Conservation (phyloP, 2,888 invertebrate genomes). For the Eilema caniola region DNA sequence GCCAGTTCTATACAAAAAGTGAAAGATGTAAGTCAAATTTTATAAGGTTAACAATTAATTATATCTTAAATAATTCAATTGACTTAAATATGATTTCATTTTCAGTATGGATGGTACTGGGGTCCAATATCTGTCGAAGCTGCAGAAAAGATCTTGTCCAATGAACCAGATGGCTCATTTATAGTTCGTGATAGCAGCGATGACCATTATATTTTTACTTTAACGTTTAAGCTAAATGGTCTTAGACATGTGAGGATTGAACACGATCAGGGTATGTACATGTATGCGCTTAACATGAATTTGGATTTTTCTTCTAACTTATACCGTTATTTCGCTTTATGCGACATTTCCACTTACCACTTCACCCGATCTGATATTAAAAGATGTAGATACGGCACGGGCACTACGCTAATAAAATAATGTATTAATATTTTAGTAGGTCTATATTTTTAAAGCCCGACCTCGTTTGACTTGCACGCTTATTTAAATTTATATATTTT, state of each 20-base stretch:
- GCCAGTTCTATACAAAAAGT: conserved; percentile 97
- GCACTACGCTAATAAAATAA: background rate
- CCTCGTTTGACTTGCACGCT: background rate
- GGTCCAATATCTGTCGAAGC: conserved; percentile 96
- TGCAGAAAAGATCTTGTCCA: conserved; percentile 96
- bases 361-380: background rate
- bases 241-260: conserved; percentile 97
- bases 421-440: no score
- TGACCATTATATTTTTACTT: conserved; percentile 97
- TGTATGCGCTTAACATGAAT: background rate
- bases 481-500: no score
- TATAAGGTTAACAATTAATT: background rate
- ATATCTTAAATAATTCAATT: background rate
- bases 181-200: conserved; percentile 97
- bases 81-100: conserved; percentile 30
- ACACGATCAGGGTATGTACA: conserved; percentile 95
- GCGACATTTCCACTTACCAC: no score
- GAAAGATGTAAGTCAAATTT: conserved; percentile 92
- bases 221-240: conserved; percentile 97
- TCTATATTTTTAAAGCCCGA: background rate
- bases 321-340: background rate
- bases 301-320: background rate
- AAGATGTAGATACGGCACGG: background rate
- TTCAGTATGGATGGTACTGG: conserved; percentile 98
- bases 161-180: conserved; percentile 97